Evolutionary conservation across 2,113 vertebrate genomes (phyloP).

Genomic region (Sander vitreus): DNA sequence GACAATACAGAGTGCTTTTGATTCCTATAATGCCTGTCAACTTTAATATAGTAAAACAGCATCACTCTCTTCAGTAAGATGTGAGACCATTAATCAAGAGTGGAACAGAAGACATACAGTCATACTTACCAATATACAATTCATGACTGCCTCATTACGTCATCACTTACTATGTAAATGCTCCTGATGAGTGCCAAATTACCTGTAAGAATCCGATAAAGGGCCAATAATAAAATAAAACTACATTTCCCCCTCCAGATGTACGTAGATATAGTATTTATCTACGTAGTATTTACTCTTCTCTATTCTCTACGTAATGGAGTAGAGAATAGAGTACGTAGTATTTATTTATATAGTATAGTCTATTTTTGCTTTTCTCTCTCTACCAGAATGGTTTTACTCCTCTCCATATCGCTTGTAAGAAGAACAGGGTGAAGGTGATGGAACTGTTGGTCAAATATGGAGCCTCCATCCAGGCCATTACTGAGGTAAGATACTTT

Average conservation of each 20-base stretch:
- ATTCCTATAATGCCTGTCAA: not conserved
- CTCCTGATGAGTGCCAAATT: not conserved
- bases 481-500: slow-evolving; percentile 92
- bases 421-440: slow-evolving; percentile 99
- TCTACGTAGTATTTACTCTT: too few species aligned
- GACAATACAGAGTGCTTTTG: not conserved
- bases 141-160: not conserved
- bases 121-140: not conserved
- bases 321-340: too few species aligned
- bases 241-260: not conserved
- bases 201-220: not conserved
- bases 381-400: slow-evolving; percentile 95
- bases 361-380: slow-evolving; percentile 7
- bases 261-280: not conserved
- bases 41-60: not conserved
- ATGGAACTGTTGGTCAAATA: slow-evolving; percentile 99
- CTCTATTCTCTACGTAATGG: too few species aligned
- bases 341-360: too few species aligned
- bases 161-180: not conserved
- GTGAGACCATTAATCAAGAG: not conserved
- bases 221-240: not conserved
- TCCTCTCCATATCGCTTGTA: slow-evolving; percentile 99
- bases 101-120: not conserved
- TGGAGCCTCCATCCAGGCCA: slow-evolving; percentile 98
- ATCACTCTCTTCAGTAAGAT: not conserved